Evolutionary conservation across 2,113 vertebrate species (phyloP).

Genomic region (human): DNA sequence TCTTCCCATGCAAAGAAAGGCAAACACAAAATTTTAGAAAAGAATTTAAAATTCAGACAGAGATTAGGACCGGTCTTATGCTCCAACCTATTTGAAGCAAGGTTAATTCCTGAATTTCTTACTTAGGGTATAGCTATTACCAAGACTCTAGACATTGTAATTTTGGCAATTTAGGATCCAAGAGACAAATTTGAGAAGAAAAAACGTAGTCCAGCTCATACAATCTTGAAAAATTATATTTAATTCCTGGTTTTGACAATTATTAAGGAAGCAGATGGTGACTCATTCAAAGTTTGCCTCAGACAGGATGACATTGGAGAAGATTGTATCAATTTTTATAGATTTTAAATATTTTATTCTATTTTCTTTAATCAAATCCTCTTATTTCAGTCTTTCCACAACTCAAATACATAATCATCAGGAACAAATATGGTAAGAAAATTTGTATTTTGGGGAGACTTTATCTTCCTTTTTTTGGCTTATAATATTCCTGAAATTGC

Average conservation of each 20-base stretch:
- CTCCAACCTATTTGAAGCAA: background rate
- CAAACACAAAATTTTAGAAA: background rate
- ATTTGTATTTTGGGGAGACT: background rate
- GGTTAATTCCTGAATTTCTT: background rate
- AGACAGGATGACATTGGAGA: background rate
- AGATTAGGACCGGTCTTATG: background rate
- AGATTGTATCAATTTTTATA: background rate
- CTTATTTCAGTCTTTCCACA: background rate
- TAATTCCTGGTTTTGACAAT: background rate
- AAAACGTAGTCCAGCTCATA: background rate
- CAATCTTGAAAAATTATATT: background rate
- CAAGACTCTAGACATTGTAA: background rate
- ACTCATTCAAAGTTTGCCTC: background rate
- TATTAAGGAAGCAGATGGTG: background rate
- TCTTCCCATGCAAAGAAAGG: background rate
- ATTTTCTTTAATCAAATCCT: background rate
- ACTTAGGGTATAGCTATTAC: background rate
- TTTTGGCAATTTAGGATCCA: background rate
- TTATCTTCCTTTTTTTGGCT: background rate
- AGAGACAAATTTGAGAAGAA: background rate
- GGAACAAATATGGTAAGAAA: background rate
- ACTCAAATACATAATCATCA: background rate
- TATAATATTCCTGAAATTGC: background rate
- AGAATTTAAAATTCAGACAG: background rate
- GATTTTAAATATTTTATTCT: background rate